Conservation (phyloP, 2,888 invertebrate species). For the Dicyrtoma fusca region DNA sequence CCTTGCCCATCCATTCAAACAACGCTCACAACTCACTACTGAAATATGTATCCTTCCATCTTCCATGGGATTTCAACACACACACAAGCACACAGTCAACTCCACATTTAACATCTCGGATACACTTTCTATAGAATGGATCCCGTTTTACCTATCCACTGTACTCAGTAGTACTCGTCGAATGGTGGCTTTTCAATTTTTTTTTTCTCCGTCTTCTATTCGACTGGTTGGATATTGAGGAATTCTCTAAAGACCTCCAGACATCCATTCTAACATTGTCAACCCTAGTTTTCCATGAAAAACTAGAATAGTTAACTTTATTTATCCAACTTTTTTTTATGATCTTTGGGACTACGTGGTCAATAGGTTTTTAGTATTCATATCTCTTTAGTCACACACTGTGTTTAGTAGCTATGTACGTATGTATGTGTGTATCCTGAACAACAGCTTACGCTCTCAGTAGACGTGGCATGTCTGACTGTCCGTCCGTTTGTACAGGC, state of each 20-base stretch:
- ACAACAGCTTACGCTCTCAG: background rate
- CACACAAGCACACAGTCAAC: no score
- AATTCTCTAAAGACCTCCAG: conserved; percentile 7
- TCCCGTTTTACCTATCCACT: no score
- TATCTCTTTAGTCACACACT: no score
- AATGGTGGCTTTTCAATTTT: no score
- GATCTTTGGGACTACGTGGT: conserved; percentile 1
- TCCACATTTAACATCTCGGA: no score
- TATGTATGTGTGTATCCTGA: background rate
- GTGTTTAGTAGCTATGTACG: background rate
- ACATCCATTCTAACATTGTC: conserved; percentile 10
- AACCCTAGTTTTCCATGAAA: conserved; percentile 21
- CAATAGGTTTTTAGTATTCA: background rate
- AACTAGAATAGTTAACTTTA: conserved; percentile 23
- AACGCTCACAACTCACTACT: background rate
- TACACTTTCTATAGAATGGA: no score
- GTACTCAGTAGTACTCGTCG: no score
- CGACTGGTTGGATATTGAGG: background rate
- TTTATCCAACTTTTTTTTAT: conserved; percentile 29
- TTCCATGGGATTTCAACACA: background rate
- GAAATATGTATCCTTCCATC: background rate
- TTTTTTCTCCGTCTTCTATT: background rate
- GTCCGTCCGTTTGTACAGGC: background rate
- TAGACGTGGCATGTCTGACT: no score
- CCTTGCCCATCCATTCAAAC: background rate